A percentile compares a stretch with the other conserved stretches of the same genome.
phyloP scores from a whole-genome alignment of 2,888 invertebrate species.

The Phrixothrix hirtus region DNA sequence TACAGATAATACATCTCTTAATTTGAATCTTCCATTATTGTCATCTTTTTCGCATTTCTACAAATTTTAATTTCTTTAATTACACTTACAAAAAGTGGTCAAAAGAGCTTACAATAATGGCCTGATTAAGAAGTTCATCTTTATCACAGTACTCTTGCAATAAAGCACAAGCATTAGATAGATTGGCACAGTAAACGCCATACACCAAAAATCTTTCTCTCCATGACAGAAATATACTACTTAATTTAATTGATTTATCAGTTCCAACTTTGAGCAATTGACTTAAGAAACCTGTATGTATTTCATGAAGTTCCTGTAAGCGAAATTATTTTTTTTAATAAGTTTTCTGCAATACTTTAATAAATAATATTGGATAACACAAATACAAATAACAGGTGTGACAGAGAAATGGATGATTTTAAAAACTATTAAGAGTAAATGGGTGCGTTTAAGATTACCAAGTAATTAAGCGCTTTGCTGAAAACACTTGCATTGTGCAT shows the following conservation, averaged over 20 bases:
- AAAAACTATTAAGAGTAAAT: too few species aligned
- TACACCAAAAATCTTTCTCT: slow-evolving; percentile 90
- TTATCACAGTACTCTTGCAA: slow-evolving; percentile 76
- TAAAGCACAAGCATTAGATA: slow-evolving; percentile 84
- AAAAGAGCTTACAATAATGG: slow-evolving; percentile 67
- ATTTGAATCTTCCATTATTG: slow-evolving; percentile 91
- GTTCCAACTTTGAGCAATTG: slow-evolving; percentile 77
- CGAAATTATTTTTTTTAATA: too few species aligned
- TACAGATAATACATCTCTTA: slow-evolving; percentile 93
- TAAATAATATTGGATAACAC: too few species aligned
- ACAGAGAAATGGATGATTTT: too few species aligned
- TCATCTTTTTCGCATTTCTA: slow-evolving; percentile 92
- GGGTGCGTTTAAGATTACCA: too few species aligned
- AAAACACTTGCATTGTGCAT: too few species aligned
- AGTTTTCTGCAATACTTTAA: too few species aligned
- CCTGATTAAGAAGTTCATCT: slow-evolving; percentile 67
- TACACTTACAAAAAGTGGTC: too few species aligned
- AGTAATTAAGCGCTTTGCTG: too few species aligned
- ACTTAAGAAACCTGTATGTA: slow-evolving; percentile 81
- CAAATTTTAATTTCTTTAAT: too few species aligned
- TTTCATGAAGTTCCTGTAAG: slow-evolving; percentile 77
- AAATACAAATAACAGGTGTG: too few species aligned
- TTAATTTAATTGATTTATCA: slow-evolving; percentile 65
- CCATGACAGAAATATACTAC: slow-evolving; percentile 88
- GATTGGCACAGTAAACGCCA: slow-evolving; percentile 94